Percentiles rank a stretch among this genome's conserved stretches.
Conservation (phyloP, 1,140 invertebrate species). For the Notospermus geniculatus region DNA sequence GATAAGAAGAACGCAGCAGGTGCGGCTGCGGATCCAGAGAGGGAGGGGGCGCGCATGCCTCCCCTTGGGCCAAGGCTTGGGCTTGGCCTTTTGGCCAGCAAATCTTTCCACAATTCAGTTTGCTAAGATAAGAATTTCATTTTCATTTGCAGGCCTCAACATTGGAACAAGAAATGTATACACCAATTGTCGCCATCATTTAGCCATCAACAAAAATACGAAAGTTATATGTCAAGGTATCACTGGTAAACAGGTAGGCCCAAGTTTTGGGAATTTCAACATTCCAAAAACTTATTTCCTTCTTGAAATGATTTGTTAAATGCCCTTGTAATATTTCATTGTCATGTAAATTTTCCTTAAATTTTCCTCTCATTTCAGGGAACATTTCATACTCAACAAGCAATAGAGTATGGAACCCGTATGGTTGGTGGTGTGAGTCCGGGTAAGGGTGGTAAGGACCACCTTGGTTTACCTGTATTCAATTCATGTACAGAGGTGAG, state of each 20-base stretch:
- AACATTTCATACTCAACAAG: constrained; percentile 79
- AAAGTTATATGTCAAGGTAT: constrained; percentile 97
- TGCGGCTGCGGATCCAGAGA: no score
- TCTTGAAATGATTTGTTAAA: not conserved
- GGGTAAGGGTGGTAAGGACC: constrained; percentile 90
- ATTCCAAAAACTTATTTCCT: not conserved
- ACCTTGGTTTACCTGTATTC: constrained; percentile 95
- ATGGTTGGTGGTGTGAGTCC: constrained; percentile 97
- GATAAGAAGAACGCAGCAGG: no score
- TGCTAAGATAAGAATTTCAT: not conserved
- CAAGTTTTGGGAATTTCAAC: no score
- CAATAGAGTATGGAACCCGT: constrained; percentile 97
- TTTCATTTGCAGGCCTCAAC: not conserved
- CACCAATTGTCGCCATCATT: constrained; percentile 73
- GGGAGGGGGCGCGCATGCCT: no score
- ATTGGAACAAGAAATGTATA: constrained; percentile 23
- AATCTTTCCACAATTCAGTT: not conserved
- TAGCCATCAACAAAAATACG: constrained; percentile 79
- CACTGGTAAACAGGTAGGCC: constrained; percentile 96
- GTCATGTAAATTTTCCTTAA: not conserved
- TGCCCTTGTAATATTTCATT: not conserved
- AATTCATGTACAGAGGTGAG: constrained; percentile 80
- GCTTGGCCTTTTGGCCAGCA: no score
- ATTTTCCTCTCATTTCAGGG: constrained; percentile 48
- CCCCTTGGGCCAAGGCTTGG: no score